These are phyloP conservation scores for Acheta domesticus DNA, from an alignment of 2,888 invertebrate species.

Conservation along the genomic window DNA sequence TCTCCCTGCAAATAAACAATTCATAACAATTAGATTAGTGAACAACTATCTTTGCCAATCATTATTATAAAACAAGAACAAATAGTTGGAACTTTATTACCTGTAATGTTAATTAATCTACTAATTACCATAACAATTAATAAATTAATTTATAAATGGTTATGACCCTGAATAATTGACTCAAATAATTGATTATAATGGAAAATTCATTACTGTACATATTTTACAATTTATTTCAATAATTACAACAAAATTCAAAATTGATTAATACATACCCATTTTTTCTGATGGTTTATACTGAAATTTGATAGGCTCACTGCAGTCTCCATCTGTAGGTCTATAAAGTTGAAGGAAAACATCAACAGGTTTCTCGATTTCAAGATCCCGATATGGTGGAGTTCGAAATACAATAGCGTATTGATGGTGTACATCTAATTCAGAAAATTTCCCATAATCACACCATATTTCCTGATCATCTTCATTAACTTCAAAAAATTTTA, in stretches of 20 bases:
- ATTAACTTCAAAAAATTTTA: slow-evolving; percentile 74
- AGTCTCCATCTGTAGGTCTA: slow-evolving; percentile 67
- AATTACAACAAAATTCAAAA: background rate
- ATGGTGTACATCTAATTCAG: slow-evolving; percentile 83
- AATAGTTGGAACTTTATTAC: too few species aligned
- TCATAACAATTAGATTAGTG: background rate
- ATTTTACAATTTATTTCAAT: background rate
- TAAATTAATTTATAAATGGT: too few species aligned
- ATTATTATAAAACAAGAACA: too few species aligned
- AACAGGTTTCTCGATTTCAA: slow-evolving; percentile 59
- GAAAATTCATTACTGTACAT: too few species aligned
- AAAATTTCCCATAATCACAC: slow-evolving; percentile 68
- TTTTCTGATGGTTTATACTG: slow-evolving; percentile 59
- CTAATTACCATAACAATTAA: too few species aligned
- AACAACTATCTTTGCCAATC: too few species aligned
- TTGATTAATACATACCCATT: slow-evolving; percentile 28
- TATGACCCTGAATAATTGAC: too few species aligned
- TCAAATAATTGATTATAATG: too few species aligned
- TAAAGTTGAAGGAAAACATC: slow-evolving; percentile 72
- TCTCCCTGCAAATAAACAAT: background rate
- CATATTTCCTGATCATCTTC: slow-evolving; percentile 62
- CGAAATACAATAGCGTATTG: slow-evolving; percentile 80
- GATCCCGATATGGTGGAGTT: slow-evolving; percentile 72
- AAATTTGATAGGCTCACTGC: slow-evolving; percentile 64
- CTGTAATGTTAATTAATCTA: too few species aligned